Evolutionary conservation across 1,140 invertebrate genomes (phyloP), one percentile per base, ranked within the genome.

Genomic region (Drosophila melanica): DNA sequence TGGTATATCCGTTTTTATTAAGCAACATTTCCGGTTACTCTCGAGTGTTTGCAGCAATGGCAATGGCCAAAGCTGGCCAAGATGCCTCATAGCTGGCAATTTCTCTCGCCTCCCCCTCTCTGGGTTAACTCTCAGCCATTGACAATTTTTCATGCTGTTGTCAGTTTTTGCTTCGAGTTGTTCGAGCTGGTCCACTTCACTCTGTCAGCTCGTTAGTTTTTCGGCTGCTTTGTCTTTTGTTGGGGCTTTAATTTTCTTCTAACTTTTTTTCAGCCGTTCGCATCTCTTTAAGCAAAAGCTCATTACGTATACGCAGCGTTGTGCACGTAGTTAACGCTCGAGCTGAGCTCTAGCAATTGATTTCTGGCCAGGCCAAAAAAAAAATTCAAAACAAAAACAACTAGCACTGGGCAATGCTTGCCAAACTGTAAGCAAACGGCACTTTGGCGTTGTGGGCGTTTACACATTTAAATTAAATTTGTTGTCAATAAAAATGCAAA

Each of bases 1-100:
- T 89, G 84, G 84, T 89, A 89, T 89, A 89, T 89, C 84, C 84
- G 84, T 89, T 89, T 89, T 89, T 89, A 89, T 89, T 89, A 89
- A 89, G 84, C 84, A 89, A 89, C 84, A 89, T 89, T 89, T 89
- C 84, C 84, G 84, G 84, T 89, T 80, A 71, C 77, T 89, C 79
- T 86, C 27, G 62, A 86, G 81, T 87, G 78, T 81, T 81, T 48
- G 67, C 70, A 79, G 79, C 79, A 67, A 50, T 81, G 77, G 65
- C 60, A 48, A 18, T 62, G 47, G 33, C 48, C 39, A 58, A 67
- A 68, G 51, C 50, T 53, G 35, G 33, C 57, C 50, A 65, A 51
- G 55, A 59, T 59, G 55, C 55, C 55, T 57, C 39, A 42, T 68
- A 42, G 30, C 30, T 53, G 30, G 47, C 54, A 35, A 47, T 50